Evolutionary conservation across 2,113 vertebrate genomes (phyloP).

Genomic region (Peromyscus leucopus): DNA sequence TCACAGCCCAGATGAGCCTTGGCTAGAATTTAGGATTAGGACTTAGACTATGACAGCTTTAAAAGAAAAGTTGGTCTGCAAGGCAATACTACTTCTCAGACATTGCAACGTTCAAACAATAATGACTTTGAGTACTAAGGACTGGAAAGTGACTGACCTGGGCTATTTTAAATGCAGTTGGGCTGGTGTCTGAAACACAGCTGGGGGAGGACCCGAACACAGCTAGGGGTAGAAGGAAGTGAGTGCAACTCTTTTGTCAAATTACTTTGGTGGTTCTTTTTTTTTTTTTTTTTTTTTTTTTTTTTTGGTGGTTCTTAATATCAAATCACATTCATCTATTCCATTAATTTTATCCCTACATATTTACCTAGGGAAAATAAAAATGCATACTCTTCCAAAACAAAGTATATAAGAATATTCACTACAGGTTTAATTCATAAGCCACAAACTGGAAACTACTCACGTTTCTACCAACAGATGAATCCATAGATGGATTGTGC

Average conservation of each 20-base stretch:
- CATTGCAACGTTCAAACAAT: not conserved
- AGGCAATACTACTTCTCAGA: not conserved
- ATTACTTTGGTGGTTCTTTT: not conserved
- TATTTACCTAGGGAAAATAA: conserved; percentile 9
- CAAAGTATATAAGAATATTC: not conserved
- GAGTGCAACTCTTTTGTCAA: not conserved
- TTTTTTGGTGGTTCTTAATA: not conserved
- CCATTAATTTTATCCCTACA: not conserved
- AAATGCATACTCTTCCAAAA: not conserved
- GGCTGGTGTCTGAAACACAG: not conserved
- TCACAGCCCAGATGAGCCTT: not conserved
- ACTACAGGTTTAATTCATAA: conserved; percentile 7
- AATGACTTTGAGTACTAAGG: not conserved
- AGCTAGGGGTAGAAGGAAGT: not conserved
- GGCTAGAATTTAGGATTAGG: not conserved
- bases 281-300: conserved; percentile 2
- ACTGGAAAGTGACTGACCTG: not conserved
- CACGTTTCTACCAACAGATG: not conserved
- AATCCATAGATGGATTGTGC: not conserved
- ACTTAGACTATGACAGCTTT: not conserved
- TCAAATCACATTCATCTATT: not conserved
- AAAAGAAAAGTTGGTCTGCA: conserved; percentile 19
- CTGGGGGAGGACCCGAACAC: not conserved
- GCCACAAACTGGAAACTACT: not conserved
- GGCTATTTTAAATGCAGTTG: not conserved